Base-by-base conservation (phyloP, 2,888 invertebrate genomes). In the Hoplodrina ambigua region DNA sequence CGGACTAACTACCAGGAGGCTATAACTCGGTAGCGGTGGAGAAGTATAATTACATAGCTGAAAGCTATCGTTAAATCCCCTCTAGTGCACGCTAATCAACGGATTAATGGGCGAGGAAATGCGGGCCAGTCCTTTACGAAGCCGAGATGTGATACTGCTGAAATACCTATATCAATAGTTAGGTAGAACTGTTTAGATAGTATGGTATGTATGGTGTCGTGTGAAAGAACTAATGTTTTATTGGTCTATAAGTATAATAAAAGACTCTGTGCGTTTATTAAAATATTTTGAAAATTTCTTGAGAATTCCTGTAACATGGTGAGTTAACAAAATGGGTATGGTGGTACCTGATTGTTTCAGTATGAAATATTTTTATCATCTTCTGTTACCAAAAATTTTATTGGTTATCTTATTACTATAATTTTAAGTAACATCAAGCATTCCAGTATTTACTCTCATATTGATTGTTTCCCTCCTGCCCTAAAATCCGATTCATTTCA, bases 51-150 rank as follows among this genome's bases (percentile, higher is more conserved):
- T 93, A 93, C 90, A 85, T 81, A 83, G 87, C 89, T 87, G 89
- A 88, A 88, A 92, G 92, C 89, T 89, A 91, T 91, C 92, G 91
- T 93, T 91, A 93, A 93, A 90, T 85, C 83, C 87, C 88, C 87
- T 86, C 80, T 86, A 88, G 90, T 89, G 89, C 86, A 87, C 87
- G 81, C 91, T 93, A 93, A 94, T 93, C 92, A 93, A 92, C 89
- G 86, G 85, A 84, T 88, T 92, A 90, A 92, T 89, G 90, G 89
- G 82, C 77, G 87, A 85, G 87, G 86, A 85, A 85, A 87, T 88
- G 85, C 87, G 86, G 86, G 85, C 72, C 67, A 67, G 61, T 78
- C 69, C 59, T 81, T 78, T 63, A 49, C 53, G 60, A 54, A 66
- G 78, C 75, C 57, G 66, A 61, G 83, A 78, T 72, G 64, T 74